Evolutionary conservation across 2,797 vertebrate species (phyloP).

Genomic region (Poeciliopsis infans): DNA sequence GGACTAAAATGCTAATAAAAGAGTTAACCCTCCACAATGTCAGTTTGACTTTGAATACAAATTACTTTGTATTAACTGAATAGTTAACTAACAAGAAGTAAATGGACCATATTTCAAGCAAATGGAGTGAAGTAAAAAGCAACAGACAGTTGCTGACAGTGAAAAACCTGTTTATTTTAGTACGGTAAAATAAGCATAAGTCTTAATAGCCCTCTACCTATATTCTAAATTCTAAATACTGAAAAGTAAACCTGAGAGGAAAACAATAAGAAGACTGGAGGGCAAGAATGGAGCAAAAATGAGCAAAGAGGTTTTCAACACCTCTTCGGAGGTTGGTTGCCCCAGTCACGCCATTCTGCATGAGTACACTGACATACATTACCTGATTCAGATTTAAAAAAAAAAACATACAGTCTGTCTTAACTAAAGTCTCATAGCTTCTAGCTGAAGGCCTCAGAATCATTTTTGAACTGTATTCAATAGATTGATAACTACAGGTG

Average conservation of each 20-base stretch:
- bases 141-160: background rate
- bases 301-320: constrained; percentile 62
- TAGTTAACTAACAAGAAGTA: background rate
- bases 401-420: background rate
- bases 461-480: background rate
- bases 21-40: background rate
- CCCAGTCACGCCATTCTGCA: constrained; percentile 62
- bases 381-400: constrained; percentile 13
- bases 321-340: constrained; percentile 68
- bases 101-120: background rate
- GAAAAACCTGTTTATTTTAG: background rate
- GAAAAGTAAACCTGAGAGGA: constrained; percentile 37
- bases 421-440: background rate
- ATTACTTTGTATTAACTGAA: background rate
- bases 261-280: constrained; percentile 50
- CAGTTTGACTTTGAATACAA: background rate
- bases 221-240: constrained; percentile 5
- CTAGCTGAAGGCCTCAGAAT: no score
- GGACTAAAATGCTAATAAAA: background rate
- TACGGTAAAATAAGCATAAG: background rate
- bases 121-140: background rate
- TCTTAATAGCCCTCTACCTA: constrained; percentile 3
- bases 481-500: background rate
- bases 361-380: constrained; percentile 56
- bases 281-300: constrained; percentile 45